phyloP scores from a whole-genome alignment of 2,113 vertebrate genomes.

The Hippocampus zosterae region DNA sequence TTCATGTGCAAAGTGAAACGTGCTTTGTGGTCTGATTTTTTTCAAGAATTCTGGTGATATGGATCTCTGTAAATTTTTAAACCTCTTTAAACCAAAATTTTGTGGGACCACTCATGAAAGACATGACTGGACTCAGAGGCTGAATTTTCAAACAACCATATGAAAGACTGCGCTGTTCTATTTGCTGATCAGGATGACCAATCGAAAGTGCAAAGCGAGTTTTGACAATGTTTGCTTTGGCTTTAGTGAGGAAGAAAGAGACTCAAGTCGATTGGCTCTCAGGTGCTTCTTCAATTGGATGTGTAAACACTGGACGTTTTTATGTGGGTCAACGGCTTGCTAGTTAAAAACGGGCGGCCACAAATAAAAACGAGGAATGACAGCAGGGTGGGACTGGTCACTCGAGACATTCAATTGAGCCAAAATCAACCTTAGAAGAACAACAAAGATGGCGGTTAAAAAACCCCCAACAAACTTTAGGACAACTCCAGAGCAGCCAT shows the following conservation, averaged over 20 bases:
- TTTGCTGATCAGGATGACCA: neutral
- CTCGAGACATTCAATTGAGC: conserved; percentile 53
- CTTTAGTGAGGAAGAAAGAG: neutral
- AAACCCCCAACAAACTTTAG: neutral
- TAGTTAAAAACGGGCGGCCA: conserved; percentile 11
- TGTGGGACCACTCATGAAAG: neutral
- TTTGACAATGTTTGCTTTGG: conserved; percentile 1
- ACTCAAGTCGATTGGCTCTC: neutral
- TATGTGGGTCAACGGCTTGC: neutral
- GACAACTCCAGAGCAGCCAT: neutral
- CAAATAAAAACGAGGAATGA: conserved; percentile 68
- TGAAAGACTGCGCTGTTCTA: neutral
- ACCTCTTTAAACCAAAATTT: neutral
- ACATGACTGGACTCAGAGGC: neutral
- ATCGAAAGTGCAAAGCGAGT: neutral
- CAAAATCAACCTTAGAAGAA: conserved; percentile 53
- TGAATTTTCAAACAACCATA: neutral
- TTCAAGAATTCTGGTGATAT: neutral
- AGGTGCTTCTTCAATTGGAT: neutral
- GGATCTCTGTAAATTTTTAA: neutral
- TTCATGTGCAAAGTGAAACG: too few species aligned
- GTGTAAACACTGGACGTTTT: neutral
- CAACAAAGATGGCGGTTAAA: neutral
- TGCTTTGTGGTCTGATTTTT: neutral
- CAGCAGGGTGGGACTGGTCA: conserved; percentile 59